Percentiles rank a stretch among this genome's conserved stretches.
These are phyloP conservation scores for Channa maculata DNA, from an alignment of 2,113 vertebrate species.

Conservation along the genomic window DNA sequence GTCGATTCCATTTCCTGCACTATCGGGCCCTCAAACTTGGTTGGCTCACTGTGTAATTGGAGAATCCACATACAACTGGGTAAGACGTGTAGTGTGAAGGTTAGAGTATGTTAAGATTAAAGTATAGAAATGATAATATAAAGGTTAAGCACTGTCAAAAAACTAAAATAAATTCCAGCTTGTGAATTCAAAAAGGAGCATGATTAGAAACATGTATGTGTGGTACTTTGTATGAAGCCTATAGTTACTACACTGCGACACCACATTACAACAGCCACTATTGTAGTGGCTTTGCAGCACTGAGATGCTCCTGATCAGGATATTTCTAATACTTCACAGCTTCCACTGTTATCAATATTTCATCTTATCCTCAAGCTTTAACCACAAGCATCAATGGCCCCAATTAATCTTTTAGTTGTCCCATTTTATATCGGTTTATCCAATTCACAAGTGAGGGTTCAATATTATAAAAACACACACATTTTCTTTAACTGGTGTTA, in stretches of 20 bases:
- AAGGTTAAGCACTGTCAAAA: not conserved
- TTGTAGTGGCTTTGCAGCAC: not conserved
- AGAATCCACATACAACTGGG: constrained; percentile 49
- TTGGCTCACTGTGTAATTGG: constrained; percentile 72
- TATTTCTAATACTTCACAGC: too few relatives aligned
- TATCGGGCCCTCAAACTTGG: constrained; percentile 75
- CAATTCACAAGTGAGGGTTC: not conserved
- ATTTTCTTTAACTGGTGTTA: constrained; percentile 5
- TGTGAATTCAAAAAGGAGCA: not conserved
- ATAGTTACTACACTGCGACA: too few relatives aligned
- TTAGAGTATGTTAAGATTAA: constrained; percentile 11
- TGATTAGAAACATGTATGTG: not conserved
- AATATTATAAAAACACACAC: not conserved
- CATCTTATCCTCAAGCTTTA: not conserved
- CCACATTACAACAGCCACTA: not conserved
- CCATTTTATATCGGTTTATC: not conserved
- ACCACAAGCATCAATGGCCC: not conserved
- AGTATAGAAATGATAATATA: not conserved
- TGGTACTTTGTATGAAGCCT: not conserved
- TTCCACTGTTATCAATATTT: not conserved
- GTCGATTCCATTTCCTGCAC: constrained; percentile 85
- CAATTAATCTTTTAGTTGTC: not conserved
- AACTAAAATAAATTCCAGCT: not conserved
- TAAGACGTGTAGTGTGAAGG: constrained; percentile 45
- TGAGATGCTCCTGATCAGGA: not conserved